phyloP scores from a whole-genome alignment of 2,888 invertebrate species.

The Coenonympha glycerion region DNA sequence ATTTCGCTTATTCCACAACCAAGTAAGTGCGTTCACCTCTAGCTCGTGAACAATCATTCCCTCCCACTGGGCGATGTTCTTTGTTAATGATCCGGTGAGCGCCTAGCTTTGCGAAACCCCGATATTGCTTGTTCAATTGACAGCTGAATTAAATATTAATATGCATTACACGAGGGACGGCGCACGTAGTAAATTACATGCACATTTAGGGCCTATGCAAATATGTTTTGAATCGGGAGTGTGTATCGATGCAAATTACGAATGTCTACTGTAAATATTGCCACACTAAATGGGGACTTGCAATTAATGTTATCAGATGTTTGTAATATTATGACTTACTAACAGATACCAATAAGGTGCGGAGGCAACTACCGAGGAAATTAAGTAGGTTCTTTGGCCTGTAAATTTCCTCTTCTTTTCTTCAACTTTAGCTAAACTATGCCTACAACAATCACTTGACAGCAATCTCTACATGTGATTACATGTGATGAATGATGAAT shows the following conservation, averaged over 20 bases:
- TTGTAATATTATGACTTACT: no score
- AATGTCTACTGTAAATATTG: background rate
- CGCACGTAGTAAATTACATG: background rate
- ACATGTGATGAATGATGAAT: no score
- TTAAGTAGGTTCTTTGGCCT: no score
- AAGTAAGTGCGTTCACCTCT: conserved; percentile 16
- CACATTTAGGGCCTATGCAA: conserved; percentile 12
- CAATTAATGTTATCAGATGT: background rate
- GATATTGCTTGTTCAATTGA: conserved; percentile 11
- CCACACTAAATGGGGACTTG: background rate
- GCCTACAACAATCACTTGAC: no score
- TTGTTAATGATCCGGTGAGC: conserved; percentile 25
- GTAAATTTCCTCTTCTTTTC: no score
- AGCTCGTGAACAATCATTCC: conserved; percentile 6
- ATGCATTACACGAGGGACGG: conserved; percentile 10
- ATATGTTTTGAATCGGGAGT: background rate
- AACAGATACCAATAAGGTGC: no score
- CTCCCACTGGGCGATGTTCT: conserved; percentile 20
- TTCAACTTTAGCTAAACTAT: no score
- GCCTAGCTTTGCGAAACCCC: conserved; percentile 16
- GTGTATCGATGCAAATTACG: conserved; percentile 1
- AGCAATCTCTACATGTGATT: no score
- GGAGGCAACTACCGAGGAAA: no score
- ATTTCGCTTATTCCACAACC: conserved; percentile 5
- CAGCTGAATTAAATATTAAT: conserved; percentile 14